phyloP scores from a whole-genome alignment of 1,140 invertebrate genomes.

The Drosophila santomea region DNA sequence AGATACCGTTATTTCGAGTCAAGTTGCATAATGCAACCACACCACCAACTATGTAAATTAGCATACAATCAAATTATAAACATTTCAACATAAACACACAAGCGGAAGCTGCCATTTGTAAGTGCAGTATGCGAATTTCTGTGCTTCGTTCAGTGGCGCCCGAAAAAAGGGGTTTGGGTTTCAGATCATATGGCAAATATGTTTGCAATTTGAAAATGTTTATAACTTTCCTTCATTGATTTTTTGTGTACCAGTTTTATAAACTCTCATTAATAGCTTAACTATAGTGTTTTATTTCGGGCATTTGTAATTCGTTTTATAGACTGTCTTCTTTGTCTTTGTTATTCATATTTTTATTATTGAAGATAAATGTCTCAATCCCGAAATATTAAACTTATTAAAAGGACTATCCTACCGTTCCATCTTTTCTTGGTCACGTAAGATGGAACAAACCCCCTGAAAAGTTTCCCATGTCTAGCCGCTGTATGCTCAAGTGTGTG shows the following conservation, averaged over 20 bases:
- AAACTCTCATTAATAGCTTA: no score
- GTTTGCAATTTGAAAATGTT: no score
- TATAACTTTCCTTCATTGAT: no score
- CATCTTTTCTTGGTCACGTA: no score
- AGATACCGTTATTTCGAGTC: slow-evolving; percentile 44
- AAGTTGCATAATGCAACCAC: slow-evolving; percentile 56
- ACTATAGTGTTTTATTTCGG: no score
- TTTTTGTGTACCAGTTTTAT: no score
- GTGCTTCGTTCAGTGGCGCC: slow-evolving; percentile 8
- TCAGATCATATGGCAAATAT: neutral
- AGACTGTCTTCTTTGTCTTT: no score
- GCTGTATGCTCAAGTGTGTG: slow-evolving; percentile 3
- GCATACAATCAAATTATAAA: slow-evolving; percentile 78
- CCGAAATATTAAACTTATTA: no score
- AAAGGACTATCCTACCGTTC: no score
- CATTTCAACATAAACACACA: slow-evolving; percentile 67
- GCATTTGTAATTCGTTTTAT: no score
- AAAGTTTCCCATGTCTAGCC: neutral
- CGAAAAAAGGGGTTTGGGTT: slow-evolving; percentile 2
- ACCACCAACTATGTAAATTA: slow-evolving; percentile 56
- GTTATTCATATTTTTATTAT: no score
- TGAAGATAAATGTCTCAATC: no score
- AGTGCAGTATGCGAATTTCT: slow-evolving; percentile 37
- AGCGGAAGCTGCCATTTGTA: slow-evolving; percentile 66
- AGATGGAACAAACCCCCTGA: neutral